Base-by-base conservation (phyloP, 2,797 vertebrate genomes). In the Anniella stebbinsi region DNA sequence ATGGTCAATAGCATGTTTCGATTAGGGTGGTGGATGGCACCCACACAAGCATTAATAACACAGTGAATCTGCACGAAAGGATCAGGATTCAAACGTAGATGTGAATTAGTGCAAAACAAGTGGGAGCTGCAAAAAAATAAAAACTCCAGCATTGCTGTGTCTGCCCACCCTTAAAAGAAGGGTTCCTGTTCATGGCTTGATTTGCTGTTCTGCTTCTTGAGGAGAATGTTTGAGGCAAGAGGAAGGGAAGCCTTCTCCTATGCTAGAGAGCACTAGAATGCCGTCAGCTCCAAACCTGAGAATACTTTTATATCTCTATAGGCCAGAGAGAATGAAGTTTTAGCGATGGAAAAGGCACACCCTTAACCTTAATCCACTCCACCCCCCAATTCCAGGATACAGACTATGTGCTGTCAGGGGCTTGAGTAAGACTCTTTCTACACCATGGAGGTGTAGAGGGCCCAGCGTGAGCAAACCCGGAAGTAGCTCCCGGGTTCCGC, bases 1-100 rank as follows among this genome's bases (percentile, higher is more conserved):
- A 90, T 92, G 87, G 89, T 95, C 96, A 90, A 91, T 78, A n/a
- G 66, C 23, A 83, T 87, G 84, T 94, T 97, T 95, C 92, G 93
- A 92, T 88, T 0, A 4, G 67, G 66, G 86, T 94, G 89, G 89
- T 91, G 92, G 82, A 93, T 96, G 84, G 87, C 41, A 83, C 91
- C 84, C 78, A 88, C 92, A 92, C 82, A 95, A 94, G 86, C n/a
- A 48, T 81, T 92, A 86, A 88, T 94, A 87, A 36, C 48, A 21
- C 38, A 21, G 57, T 41, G 84, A 67, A 48, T 45, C 45, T 80
- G 18, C 28, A 72, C 15, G 48, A 66, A 76, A 67, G 23, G 75
- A 66, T 70, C 25, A 72, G 45, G 57, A 54, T 36, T 48, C 38
- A 66, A 84, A 36, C 38, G 33, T 51, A 76, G n/a, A 48, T n/a